A percentile compares a stretch with the other conserved stretches of the same genome.
These are phyloP conservation scores for Centroberyx gerrardi DNA, from an alignment of 2,797 vertebrate genomes.

Conservation along the genomic window DNA sequence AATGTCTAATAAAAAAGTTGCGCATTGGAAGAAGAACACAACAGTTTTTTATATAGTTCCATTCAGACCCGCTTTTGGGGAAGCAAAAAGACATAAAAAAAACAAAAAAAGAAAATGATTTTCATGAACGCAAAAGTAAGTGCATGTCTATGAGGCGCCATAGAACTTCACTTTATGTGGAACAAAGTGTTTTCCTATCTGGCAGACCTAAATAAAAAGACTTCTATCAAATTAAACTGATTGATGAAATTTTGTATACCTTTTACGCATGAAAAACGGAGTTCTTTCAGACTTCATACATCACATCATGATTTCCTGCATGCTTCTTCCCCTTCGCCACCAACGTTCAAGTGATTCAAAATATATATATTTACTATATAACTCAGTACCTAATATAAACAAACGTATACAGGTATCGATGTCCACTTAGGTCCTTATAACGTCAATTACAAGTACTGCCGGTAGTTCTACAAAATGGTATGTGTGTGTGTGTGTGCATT, in stretches of 20 bases:
- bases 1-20: constrained; percentile 77
- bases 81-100: constrained; percentile 56
- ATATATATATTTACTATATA: constrained; percentile 73
- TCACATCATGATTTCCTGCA: constrained; percentile 67
- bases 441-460: constrained; percentile 83
- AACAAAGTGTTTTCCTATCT: constrained; percentile 85
- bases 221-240: constrained; percentile 74
- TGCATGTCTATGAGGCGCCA: constrained; percentile 88
- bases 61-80: constrained; percentile 86
- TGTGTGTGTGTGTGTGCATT: constrained; percentile 75
- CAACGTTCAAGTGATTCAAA: constrained; percentile 84
- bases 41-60: constrained; percentile 84
- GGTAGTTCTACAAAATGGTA: constrained; percentile 79
- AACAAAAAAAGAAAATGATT: constrained; percentile 59
- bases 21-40: constrained; percentile 82
- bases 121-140: constrained; percentile 85
- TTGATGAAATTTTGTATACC: constrained; percentile 66
- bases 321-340: constrained; percentile 66
- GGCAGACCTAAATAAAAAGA: constrained; percentile 75
- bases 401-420: constrained; percentile 79
- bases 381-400: constrained; percentile 87
- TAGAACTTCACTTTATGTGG: constrained; percentile 85
- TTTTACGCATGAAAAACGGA: constrained; percentile 75
- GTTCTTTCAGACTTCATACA: constrained; percentile 77
- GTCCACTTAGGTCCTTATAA: constrained; percentile 83